phyloP scores from a whole-genome alignment of 2,113 vertebrate species.

The Petroica traversi region DNA sequence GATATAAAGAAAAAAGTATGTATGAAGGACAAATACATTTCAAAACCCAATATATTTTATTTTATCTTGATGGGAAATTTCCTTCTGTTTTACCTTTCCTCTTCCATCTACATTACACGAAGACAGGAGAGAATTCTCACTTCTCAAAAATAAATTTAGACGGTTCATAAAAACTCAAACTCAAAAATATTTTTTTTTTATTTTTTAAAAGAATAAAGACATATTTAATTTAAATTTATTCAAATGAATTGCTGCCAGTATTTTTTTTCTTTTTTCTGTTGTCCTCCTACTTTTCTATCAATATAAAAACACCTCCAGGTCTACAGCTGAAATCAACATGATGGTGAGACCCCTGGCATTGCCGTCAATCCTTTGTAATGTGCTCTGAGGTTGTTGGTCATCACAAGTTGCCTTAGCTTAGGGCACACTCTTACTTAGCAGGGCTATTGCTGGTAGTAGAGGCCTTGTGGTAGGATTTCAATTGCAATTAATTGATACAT shows the following conservation, averaged over 20 bases:
- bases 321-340: slow-evolving; percentile 41
- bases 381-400: slow-evolving; percentile 70
- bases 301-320: not conserved
- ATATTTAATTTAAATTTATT: slow-evolving; percentile 49
- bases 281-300: slow-evolving; percentile 8
- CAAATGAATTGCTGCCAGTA: slow-evolving; percentile 55
- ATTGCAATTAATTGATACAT: not conserved
- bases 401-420: slow-evolving; percentile 74
- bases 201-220: not conserved
- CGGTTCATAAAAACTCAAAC: not conserved
- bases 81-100: not conserved
- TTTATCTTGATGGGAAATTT: not conserved
- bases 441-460: slow-evolving; percentile 60
- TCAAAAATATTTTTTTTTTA: not conserved
- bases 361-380: slow-evolving; percentile 65
- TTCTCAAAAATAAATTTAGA: not conserved
- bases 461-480: slow-evolving; percentile 48
- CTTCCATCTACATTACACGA: not conserved
- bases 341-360: slow-evolving; percentile 14
- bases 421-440: not conserved
- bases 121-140: not conserved
- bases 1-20: not conserved
- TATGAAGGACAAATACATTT: not conserved
- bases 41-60: not conserved
- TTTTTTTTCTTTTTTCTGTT: slow-evolving; percentile 24